Conservation (phyloP, 2,888 invertebrate species). For the Caenorhabditis afra region DNA sequence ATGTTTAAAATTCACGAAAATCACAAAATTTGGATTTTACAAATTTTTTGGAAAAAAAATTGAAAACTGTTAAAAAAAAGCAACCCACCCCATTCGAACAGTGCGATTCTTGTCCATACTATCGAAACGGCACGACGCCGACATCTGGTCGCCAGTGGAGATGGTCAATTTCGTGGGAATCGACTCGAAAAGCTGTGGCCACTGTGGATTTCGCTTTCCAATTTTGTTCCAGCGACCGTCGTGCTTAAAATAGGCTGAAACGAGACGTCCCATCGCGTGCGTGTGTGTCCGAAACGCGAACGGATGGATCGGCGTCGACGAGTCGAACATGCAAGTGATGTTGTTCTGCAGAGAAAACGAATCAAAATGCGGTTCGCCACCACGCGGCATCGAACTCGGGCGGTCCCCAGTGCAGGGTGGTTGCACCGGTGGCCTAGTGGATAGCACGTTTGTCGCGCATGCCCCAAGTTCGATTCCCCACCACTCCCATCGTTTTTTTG, state of each 20-base stretch:
- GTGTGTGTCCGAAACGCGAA: constrained; percentile 83
- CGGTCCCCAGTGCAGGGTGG: too few species aligned
- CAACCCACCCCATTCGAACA: constrained; percentile 83
- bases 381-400: too few species aligned
- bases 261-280: constrained; percentile 82
- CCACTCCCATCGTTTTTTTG: too few species aligned
- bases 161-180: constrained; percentile 81
- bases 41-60: too few species aligned
- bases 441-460: too few species aligned
- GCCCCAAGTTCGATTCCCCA: too few species aligned
- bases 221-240: constrained; percentile 80
- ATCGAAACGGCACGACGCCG: constrained; percentile 84
- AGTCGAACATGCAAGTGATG: constrained; percentile 82
- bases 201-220: constrained; percentile 84
- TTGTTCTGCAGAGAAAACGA: constrained; percentile 81
- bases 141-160: constrained; percentile 82
- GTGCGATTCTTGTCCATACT: constrained; percentile 81
- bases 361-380: too few species aligned
- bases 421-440: too few species aligned
- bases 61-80: too few species aligned
- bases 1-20: too few species aligned
- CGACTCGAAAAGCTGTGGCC: constrained; percentile 85
- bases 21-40: too few species aligned
- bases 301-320: constrained; percentile 63
- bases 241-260: constrained; percentile 82